Base-by-base conservation (phyloP, 2,888 invertebrate genomes). In the Diadegma fenestrale region DNA sequence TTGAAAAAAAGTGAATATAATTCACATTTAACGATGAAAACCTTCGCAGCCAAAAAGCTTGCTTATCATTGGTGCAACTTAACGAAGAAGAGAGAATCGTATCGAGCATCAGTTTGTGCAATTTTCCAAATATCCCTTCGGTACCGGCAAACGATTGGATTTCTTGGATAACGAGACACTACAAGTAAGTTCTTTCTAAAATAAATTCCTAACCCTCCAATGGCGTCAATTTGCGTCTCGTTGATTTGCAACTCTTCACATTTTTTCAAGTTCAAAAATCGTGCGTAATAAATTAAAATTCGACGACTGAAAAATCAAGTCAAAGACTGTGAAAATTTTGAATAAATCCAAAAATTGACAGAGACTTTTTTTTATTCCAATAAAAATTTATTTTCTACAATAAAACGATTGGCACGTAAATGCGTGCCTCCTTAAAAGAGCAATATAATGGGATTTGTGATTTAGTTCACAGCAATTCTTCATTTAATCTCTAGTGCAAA, bases 121-220 rank as follows among this genome's bases (percentile, higher is more conserved):
- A 93, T 88, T 95, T 94, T 90, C 96, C 96, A 0, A 94, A 95
- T 86, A 91, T 96, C 45, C 95, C 95, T 0, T 93, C 95, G 0
- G 92, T 96, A 10, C 94, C 95, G 37, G 94, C 95, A 6, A 92
- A 92, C 75, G 95, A 95, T 37, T 96, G 96, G 96, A 94, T 94
- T 61, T 91, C 94, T n/a, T 96, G 96, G 94, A 90, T 96, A n/a
- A 93, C 94, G 91, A 92, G 92, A 17, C 94, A 95, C 89, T 96
- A 95, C 91, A 94, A 94, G 95, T 95, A 94, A 37, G 37, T 37
- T 37, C 10, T 37, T 33, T 33, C 6, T 30, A 30, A 4, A 2
- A 6, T 33, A 33, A 0, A 37, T 37, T 7, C 6, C 37, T 37
- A 5, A 37, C 10, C 7, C 37, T 37, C 10, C 37, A 33, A 33